A percentile compares a stretch with the other conserved stretches of the same genome.
Evolutionary conservation across 2,797 vertebrate species (phyloP).

Genomic region (Syngnathus rostellatus): DNA sequence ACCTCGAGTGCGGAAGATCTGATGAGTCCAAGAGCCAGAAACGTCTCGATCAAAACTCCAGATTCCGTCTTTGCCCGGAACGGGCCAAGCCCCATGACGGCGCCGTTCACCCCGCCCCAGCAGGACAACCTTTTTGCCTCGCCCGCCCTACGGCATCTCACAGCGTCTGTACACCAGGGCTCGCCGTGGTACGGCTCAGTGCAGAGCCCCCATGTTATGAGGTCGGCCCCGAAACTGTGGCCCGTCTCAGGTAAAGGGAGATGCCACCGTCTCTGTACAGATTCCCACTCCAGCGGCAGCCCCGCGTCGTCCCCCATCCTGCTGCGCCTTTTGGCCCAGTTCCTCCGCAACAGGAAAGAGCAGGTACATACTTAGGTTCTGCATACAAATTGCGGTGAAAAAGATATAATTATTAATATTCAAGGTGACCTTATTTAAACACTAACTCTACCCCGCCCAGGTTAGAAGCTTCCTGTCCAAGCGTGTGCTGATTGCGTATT

Average conservation of each 20-base stretch:
- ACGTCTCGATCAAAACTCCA: conserved; percentile 58
- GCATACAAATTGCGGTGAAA: too few species aligned
- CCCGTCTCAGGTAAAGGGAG: conserved; percentile 73
- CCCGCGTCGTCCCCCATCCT: conserved; percentile 38
- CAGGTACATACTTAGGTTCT: neutral
- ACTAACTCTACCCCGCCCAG: conserved; percentile 65
- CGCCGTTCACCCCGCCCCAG: conserved; percentile 72
- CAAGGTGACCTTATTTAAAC: conserved; percentile 16
- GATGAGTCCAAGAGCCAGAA: conserved; percentile 58
- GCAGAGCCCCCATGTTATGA: conserved; percentile 76
- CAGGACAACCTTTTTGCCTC: conserved; percentile 71
- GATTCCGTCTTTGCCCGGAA: conserved; percentile 73
- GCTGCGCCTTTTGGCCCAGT: conserved; percentile 68
- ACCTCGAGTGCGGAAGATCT: conserved; percentile 60
- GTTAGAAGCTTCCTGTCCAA: conserved; percentile 86
- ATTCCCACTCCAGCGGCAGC: conserved; percentile 57
- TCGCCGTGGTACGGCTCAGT: conserved; percentile 73
- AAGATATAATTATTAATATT: too few species aligned
- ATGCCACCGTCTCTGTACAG: conserved; percentile 33
- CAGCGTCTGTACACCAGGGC: conserved; percentile 61
- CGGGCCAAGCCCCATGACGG: conserved; percentile 54
- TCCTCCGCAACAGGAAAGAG: conserved; percentile 84
- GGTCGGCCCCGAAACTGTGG: conserved; percentile 86
- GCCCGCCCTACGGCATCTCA: conserved; percentile 63
- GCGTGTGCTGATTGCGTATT: conserved; percentile 89